phyloP scores from a whole-genome alignment of 2,888 invertebrate genomes.

The Lobophora halterata region DNA sequence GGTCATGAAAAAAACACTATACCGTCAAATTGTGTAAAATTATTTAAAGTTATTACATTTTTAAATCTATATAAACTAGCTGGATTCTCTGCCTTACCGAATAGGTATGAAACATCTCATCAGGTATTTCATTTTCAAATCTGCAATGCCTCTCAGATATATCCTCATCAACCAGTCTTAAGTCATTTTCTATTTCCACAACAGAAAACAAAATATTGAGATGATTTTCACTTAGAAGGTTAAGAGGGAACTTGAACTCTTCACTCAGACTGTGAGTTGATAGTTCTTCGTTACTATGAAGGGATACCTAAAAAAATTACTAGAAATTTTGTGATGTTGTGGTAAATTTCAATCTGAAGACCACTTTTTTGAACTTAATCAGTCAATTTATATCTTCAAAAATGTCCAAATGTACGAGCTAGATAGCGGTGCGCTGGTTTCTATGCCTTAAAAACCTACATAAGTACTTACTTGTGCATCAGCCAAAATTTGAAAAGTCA shows the following conservation, averaged over 20 bases:
- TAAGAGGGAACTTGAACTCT: slow-evolving; percentile 44
- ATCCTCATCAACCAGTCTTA: slow-evolving; percentile 53
- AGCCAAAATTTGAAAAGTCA: slow-evolving; percentile 64
- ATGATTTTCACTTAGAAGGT: slow-evolving; percentile 28
- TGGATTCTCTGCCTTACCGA: slow-evolving; percentile 36
- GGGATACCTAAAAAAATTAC: slow-evolving; percentile 47
- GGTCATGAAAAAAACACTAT: too few species aligned
- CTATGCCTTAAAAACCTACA: too few species aligned
- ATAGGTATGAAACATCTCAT: slow-evolving; percentile 44
- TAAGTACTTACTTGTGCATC: slow-evolving; percentile 61
- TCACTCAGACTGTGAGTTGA: slow-evolving; percentile 48
- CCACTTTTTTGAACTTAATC: too few species aligned
- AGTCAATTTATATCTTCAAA: too few species aligned
- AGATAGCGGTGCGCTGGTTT: too few species aligned
- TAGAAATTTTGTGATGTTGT: too few species aligned
- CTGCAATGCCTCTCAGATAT: slow-evolving; percentile 78
- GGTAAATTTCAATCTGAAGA: too few species aligned
- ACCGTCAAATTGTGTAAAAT: too few species aligned
- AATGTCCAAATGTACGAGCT: too few species aligned
- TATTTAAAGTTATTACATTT: too few species aligned
- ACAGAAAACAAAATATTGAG: slow-evolving; percentile 50
- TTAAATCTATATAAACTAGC: not conserved
- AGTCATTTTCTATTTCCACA: slow-evolving; percentile 66
- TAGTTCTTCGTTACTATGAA: slow-evolving; percentile 60
- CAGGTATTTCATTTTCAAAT: slow-evolving; percentile 75